These are phyloP conservation scores for Teleogryllus occipitalis DNA, from an alignment of 1,140 invertebrate genomes.

Conservation along the genomic window DNA sequence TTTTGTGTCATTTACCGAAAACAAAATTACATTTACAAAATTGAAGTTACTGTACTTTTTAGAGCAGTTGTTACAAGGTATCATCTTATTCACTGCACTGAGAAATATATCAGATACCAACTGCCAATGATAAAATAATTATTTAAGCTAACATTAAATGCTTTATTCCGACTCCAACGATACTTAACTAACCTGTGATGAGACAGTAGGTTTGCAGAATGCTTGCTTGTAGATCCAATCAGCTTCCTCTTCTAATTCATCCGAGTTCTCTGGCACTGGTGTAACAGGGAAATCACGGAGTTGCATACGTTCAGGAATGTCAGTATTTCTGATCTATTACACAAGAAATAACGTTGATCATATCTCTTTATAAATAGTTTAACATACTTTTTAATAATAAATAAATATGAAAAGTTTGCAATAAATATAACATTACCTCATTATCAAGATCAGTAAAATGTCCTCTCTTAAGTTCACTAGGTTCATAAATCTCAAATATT, in stretches of 20 bases:
- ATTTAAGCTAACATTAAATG: no score
- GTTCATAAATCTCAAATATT: conserved; percentile 95
- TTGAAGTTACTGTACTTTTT: neutral
- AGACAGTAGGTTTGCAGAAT: conserved; percentile 75
- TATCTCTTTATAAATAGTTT: neutral
- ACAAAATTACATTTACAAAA: neutral
- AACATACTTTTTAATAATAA: neutral
- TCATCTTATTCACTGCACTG: no score
- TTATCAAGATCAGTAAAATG: conserved; percentile 94
- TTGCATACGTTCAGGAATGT: conserved; percentile 89
- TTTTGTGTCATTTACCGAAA: neutral
- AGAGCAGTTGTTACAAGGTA: neutral
- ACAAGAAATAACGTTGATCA: conserved; percentile 19
- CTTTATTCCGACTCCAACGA: no score
- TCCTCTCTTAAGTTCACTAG: conserved; percentile 90
- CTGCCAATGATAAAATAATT: no score
- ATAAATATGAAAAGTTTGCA: neutral
- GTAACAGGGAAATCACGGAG: conserved; percentile 75
- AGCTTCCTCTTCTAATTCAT: conserved; percentile 88
- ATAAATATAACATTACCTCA: conserved; percentile 47
- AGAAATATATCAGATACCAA: no score
- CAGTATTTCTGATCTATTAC: conserved; percentile 67
- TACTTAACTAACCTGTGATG: conserved; percentile 52
- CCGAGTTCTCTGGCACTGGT: conserved; percentile 67
- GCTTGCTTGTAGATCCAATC: conserved; percentile 97